These are phyloP conservation scores for Panagrolaimus sp. DNA, from an alignment of 1,140 invertebrate species.

Conservation along the genomic window DNA sequence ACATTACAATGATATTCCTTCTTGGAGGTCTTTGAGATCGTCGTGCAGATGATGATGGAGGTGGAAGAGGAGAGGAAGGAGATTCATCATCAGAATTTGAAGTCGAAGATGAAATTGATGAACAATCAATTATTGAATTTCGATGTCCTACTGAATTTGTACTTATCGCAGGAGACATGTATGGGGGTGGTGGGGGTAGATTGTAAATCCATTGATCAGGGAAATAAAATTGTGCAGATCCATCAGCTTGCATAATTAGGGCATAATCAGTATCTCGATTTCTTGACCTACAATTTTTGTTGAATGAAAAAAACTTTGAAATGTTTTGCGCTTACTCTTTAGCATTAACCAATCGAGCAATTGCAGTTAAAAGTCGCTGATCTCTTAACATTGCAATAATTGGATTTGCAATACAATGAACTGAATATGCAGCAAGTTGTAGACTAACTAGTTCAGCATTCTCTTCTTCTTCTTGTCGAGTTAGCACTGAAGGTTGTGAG, in stretches of 20 bases:
- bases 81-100: no score
- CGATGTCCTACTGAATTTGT: background rate
- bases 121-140: background rate
- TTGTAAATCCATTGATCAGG: constrained; percentile 21
- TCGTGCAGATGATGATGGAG: no score
- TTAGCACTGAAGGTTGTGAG: background rate
- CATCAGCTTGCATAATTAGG: constrained; percentile 15
- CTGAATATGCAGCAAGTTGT: constrained; percentile 24
- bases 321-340: constrained; percentile 23
- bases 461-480: background rate
- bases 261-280: constrained; percentile 17
- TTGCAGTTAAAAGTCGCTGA: constrained; percentile 17
- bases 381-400: constrained; percentile 23
- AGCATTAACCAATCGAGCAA: constrained; percentile 21
- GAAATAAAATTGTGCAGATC: background rate
- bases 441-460: constrained; percentile 18
- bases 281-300: constrained; percentile 12
- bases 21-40: no score
- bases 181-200: constrained; percentile 21
- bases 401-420: constrained; percentile 25
- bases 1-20: no score
- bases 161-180: constrained; percentile 20
- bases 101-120: no score
- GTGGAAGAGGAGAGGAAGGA: no score
- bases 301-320: background rate